These are phyloP conservation scores for Scolopax mira DNA, from an alignment of 2,113 vertebrate genomes.

Conservation along the genomic window DNA sequence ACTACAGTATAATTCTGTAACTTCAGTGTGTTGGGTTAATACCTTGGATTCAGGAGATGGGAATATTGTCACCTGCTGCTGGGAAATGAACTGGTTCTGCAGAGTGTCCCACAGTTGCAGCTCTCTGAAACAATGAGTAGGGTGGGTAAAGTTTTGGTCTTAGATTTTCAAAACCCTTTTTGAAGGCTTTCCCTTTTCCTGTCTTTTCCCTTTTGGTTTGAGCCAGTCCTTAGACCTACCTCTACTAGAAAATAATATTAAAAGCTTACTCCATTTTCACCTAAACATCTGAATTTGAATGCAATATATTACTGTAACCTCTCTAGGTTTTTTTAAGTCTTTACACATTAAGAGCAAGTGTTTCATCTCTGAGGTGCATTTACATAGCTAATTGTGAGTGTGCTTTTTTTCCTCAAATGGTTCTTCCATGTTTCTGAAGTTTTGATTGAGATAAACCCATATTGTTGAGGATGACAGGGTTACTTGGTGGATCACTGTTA, in stretches of 20 bases:
- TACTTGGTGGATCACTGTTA: neutral
- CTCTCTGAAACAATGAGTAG: neutral
- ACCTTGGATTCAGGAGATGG: neutral
- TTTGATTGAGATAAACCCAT: neutral
- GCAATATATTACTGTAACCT: neutral
- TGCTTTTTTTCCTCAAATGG: neutral
- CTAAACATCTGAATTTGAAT: neutral
- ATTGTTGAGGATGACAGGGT: neutral
- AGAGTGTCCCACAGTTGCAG: neutral
- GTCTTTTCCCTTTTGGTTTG: neutral
- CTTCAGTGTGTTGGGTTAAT: neutral
- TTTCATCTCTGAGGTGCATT: neutral
- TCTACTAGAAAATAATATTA: neutral
- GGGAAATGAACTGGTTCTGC: neutral
- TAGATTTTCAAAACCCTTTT: neutral
- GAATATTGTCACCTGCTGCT: constrained; percentile 28
- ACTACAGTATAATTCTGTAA: neutral
- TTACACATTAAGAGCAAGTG: neutral
- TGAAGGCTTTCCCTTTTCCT: neutral
- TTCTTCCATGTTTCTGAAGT: neutral
- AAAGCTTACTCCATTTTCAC: neutral
- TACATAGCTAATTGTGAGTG: neutral
- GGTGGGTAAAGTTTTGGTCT: neutral
- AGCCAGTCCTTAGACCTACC: neutral
- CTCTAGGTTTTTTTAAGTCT: neutral